Conservation (phyloP, 2,888 invertebrate genomes). For the Hemithea aestivaria region DNA sequence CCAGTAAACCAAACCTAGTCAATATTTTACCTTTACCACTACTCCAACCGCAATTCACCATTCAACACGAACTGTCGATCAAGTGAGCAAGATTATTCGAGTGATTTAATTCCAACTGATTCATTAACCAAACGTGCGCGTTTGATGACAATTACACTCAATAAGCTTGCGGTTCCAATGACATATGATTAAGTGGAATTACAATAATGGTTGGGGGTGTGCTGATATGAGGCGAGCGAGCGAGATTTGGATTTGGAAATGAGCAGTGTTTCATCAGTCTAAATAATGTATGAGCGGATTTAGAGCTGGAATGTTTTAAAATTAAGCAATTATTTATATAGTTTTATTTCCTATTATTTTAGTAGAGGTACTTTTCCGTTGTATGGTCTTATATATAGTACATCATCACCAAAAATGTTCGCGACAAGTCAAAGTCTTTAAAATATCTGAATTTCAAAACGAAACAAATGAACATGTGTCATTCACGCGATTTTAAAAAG, state of each 20-base stretch:
- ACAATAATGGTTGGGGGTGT: constrained; percentile 37
- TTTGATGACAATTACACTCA: constrained; percentile 56
- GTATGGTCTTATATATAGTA: too few relatives aligned
- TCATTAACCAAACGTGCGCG: constrained; percentile 47
- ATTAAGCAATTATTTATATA: too few relatives aligned
- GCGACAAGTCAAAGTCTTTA: too few relatives aligned
- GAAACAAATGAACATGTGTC: too few relatives aligned
- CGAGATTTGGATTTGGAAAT: constrained; percentile 13
- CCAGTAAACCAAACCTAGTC: too few relatives aligned
- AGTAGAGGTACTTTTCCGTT: too few relatives aligned
- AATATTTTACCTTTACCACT: background rate
- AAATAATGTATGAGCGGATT: too few relatives aligned
- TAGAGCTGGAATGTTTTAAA: too few relatives aligned
- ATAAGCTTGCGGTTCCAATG: constrained; percentile 41
- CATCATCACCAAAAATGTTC: too few relatives aligned
- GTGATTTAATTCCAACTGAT: constrained; percentile 65
- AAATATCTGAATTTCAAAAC: too few relatives aligned
- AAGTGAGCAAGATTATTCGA: constrained; percentile 52
- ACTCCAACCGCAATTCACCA: constrained; percentile 24
- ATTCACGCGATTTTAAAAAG: too few relatives aligned
- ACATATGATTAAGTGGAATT: constrained; percentile 43
- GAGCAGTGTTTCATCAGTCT: constrained; percentile 8
- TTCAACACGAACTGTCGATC: constrained; percentile 55
- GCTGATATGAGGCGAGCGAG: constrained; percentile 10
- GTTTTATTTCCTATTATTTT: too few relatives aligned